These are phyloP conservation scores for Scolopax bukidnonensis DNA, from an alignment of 2,797 vertebrate genomes.

Conservation along the genomic window DNA sequence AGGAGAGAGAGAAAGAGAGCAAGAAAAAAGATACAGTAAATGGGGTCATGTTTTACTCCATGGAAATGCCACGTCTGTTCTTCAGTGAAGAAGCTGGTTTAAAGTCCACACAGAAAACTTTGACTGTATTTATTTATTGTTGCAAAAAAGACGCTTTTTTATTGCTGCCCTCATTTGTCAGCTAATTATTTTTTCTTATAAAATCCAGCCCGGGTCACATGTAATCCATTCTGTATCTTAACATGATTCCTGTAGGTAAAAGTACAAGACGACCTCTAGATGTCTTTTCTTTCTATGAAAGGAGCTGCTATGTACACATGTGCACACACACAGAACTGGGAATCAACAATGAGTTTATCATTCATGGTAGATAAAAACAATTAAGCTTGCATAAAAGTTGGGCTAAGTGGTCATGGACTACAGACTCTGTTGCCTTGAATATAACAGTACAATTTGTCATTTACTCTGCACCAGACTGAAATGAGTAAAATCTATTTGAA, in stretches of 20 bases:
- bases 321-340: conserved; percentile 81
- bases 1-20: conserved; percentile 76
- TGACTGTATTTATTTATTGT: conserved; percentile 88
- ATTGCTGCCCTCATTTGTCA: conserved; percentile 85
- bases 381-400: conserved; percentile 78
- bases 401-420: conserved; percentile 77
- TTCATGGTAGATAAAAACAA: conserved; percentile 78
- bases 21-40: conserved; percentile 79
- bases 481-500: conserved; percentile 86
- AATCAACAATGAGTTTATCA: conserved; percentile 82
- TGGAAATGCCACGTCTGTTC: conserved; percentile 85
- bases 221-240: conserved; percentile 83
- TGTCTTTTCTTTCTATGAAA: conserved; percentile 89
- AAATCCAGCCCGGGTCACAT: conserved; percentile 78
- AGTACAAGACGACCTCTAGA: conserved; percentile 84
- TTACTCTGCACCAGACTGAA: conserved; percentile 85
- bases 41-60: conserved; percentile 82
- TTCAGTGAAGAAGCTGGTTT: conserved; percentile 84
- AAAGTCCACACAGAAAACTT: conserved; percentile 85
- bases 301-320: conserved; percentile 86
- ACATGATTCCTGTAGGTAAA: conserved; percentile 85
- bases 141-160: conserved; percentile 88
- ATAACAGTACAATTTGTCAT: conserved; percentile 80
- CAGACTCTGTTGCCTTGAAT: conserved; percentile 81
- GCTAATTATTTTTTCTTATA: conserved; percentile 86